Conservation (phyloP, 1,140 invertebrate species). For the Drosophila simulans region DNA sequence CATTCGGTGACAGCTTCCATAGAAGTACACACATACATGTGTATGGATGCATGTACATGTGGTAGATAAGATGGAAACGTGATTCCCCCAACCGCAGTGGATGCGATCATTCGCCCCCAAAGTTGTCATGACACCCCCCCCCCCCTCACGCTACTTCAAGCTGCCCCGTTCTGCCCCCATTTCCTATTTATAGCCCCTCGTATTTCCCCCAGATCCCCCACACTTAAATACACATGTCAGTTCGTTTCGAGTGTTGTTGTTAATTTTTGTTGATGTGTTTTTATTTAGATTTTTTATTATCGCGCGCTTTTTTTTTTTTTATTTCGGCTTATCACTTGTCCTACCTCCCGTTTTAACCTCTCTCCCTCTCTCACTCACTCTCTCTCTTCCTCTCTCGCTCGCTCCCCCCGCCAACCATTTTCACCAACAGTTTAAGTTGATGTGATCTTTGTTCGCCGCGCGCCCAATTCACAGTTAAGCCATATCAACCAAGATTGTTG, state of each 20-base stretch:
- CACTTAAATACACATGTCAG: conserved; percentile 39
- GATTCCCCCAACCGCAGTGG: conserved; percentile 17
- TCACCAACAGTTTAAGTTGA: conserved; percentile 44
- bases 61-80: conserved; percentile 38
- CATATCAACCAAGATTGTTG: conserved; percentile 24
- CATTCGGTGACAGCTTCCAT: conserved; percentile 35
- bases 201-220: neutral
- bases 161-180: neutral
- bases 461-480: conserved; percentile 72
- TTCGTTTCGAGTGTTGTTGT: conserved; percentile 66
- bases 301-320: conserved; percentile 25
- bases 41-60: neutral
- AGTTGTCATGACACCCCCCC: neutral
- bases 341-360: neutral
- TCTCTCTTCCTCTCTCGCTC: neutral
- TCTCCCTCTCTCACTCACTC: neutral
- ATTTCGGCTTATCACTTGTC: conserved; percentile 52
- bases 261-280: conserved; percentile 66
- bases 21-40: conserved; percentile 5
- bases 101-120: conserved; percentile 28
- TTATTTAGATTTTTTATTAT: conserved; percentile 78
- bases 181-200: conserved; percentile 5
- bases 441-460: conserved; percentile 53
- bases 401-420: neutral
- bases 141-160: neutral